These are phyloP conservation scores for Aporophyla lueneburgensis DNA, from an alignment of 2,888 invertebrate genomes.

Conservation along the genomic window DNA sequence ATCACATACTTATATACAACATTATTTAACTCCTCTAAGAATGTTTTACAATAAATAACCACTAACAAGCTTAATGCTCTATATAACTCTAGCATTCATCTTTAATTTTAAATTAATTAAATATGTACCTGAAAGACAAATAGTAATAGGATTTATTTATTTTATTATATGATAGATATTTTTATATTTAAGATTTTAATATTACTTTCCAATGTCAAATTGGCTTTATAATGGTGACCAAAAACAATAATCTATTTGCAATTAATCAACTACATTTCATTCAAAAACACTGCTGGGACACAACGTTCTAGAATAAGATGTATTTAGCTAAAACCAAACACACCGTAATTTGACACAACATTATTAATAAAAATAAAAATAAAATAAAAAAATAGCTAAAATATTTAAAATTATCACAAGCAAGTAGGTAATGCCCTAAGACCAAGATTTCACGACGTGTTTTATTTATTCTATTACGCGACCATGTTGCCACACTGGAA, in stretches of 20 bases:
- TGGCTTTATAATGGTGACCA: background rate
- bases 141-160: background rate
- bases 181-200: constrained; percentile 11
- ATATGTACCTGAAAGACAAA: constrained; percentile 1
- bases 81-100: background rate
- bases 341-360: background rate
- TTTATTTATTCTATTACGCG: background rate
- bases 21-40: constrained; percentile 12
- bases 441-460: background rate
- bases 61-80: constrained; percentile 21
- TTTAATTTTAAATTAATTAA: constrained; percentile 5
- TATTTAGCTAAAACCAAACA: background rate
- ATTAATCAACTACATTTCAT: background rate
- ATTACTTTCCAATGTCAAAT: background rate
- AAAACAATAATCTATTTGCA: background rate
- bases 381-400: background rate
- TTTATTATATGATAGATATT: background rate
- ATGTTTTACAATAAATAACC: constrained; percentile 21
- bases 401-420: constrained; percentile 43
- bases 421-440: constrained; percentile 12
- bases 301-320: background rate
- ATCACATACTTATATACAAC: constrained; percentile 29
- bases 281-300: background rate
- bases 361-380: background rate
- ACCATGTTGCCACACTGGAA: background rate